phyloP scores from a whole-genome alignment of 1,140 invertebrate species.

The Chionoecetes opilio region DNA sequence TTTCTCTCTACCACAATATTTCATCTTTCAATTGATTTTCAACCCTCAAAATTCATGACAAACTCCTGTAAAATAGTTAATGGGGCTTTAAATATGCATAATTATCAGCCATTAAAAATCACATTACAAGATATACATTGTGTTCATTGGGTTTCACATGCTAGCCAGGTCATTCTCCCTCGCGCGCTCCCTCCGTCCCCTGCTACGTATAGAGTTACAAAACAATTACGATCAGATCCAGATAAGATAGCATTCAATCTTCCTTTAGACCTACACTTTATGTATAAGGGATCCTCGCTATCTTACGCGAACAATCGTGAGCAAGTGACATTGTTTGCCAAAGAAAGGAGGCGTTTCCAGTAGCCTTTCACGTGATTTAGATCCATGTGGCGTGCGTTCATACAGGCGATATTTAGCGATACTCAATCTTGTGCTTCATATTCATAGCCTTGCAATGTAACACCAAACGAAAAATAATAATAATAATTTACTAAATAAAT shows the following conservation, averaged over 20 bases:
- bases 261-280: conserved; percentile 19
- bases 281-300: not conserved
- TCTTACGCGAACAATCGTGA: not conserved
- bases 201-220: conserved; percentile 17
- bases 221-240: conserved; percentile 23
- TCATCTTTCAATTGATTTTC: not conserved
- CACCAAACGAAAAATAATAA: too few relatives aligned
- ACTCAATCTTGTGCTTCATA: not conserved
- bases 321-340: conserved; percentile 23
- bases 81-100: too few relatives aligned
- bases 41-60: not conserved
- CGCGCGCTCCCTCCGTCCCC: not conserved
- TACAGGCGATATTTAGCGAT: not conserved
- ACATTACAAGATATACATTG: too few relatives aligned
- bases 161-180: not conserved
- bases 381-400: not conserved
- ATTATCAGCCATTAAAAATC: too few relatives aligned
- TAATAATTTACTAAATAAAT: too few relatives aligned
- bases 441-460: not conserved
- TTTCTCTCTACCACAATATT: too few relatives aligned
- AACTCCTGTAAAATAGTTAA: not conserved
- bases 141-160: too few relatives aligned
- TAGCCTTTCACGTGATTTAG: not conserved
- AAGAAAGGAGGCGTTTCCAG: not conserved
- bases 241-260: conserved; percentile 38